phyloP scores from a whole-genome alignment of 2,888 invertebrate genomes.

The Marasmarcha lunaedactyla region DNA sequence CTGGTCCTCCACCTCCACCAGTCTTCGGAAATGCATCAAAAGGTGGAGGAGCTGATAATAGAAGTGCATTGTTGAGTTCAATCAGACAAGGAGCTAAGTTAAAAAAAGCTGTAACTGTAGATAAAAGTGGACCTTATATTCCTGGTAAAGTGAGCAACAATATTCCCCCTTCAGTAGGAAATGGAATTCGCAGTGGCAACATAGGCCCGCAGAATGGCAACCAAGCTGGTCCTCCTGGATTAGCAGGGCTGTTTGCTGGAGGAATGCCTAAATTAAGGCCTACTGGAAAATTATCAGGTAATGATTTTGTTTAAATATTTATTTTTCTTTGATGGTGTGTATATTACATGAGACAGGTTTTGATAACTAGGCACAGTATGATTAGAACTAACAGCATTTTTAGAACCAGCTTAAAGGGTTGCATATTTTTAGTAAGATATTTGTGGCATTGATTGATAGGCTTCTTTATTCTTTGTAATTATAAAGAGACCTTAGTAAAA shows the following conservation, averaged over 20 bases:
- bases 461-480: no score
- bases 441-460: no score
- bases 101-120: constrained; percentile 90
- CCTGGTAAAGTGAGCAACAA: constrained; percentile 70
- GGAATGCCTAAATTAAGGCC: constrained; percentile 85
- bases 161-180: constrained; percentile 34
- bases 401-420: no score
- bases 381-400: no score
- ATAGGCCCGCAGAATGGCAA: constrained; percentile 44
- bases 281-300: constrained; percentile 71
- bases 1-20: constrained; percentile 70
- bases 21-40: constrained; percentile 54
- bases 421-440: no score
- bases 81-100: constrained; percentile 86
- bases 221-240: constrained; percentile 37
- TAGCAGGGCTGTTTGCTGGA: constrained; percentile 84
- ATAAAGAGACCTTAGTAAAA: no score
- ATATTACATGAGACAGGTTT: not conserved
- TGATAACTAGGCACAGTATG: no score
- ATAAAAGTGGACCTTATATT: constrained; percentile 87
- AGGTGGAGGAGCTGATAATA: constrained; percentile 64
- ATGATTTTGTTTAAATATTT: constrained; percentile 10
- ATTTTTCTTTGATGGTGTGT: not conserved
- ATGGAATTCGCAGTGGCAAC: constrained; percentile 37
- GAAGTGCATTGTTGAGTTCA: constrained; percentile 81